Conservation (phyloP, 1,140 invertebrate species). For the Holcopasites calliopsidis region DNA sequence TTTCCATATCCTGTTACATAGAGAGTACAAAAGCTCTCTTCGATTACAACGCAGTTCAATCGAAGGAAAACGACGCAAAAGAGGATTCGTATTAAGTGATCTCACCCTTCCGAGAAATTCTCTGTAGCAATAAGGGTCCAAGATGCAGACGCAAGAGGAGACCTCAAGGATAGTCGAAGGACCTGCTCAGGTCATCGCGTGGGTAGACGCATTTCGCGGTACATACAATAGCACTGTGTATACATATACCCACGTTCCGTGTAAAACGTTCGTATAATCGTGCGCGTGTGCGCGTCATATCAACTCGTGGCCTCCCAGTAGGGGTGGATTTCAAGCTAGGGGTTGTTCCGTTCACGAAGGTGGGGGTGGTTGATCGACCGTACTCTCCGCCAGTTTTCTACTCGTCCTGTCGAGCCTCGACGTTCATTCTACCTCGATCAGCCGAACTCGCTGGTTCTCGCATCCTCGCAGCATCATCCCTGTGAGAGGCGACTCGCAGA, state of each 20-base stretch:
- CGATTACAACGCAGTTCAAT: neutral
- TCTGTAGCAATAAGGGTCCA: neutral
- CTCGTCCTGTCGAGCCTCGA: constrained; percentile 57
- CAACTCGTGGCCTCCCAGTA: neutral
- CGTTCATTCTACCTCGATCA: constrained; percentile 66
- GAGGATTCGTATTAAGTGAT: neutral
- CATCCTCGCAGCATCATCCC: neutral
- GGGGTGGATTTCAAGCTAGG: constrained; percentile 29
- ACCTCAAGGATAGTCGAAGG: constrained; percentile 29
- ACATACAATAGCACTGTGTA: neutral
- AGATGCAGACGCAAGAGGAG: neutral
- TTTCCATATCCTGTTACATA: too few species aligned
- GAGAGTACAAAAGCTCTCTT: too few species aligned
- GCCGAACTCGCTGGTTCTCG: constrained; percentile 52
- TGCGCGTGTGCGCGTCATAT: constrained; percentile 3
- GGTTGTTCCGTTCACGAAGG: constrained; percentile 41
- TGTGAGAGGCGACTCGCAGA: neutral
- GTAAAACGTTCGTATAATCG: too few species aligned
- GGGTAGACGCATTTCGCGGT: constrained; percentile 43
- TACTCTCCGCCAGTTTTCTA: constrained; percentile 62
- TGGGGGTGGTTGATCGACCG: constrained; percentile 73
- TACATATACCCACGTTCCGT: neutral
- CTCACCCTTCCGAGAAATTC: too few species aligned
- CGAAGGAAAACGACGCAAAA: neutral
- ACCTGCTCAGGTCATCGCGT: constrained; percentile 56